A percentile compares a stretch with the other conserved stretches of the same genome.
These are phyloP conservation scores for Lasioglossum leucozonium DNA, from an alignment of 2,888 invertebrate genomes.

Conservation along the genomic window DNA sequence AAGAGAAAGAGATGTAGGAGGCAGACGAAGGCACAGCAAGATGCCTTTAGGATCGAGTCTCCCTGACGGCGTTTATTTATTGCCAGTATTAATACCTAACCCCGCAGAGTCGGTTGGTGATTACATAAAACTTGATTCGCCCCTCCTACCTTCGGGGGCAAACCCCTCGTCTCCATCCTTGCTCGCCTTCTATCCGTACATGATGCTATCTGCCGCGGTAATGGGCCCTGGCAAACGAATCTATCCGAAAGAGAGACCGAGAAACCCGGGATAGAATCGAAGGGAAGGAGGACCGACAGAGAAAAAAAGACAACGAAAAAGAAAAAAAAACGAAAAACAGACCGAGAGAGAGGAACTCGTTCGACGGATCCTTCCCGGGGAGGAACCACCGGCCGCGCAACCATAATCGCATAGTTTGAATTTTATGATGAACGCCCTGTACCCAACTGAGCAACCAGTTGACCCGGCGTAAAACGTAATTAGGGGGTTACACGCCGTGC, in stretches of 20 bases:
- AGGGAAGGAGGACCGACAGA: neutral
- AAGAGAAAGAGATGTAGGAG: conserved; percentile 45
- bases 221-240: conserved; percentile 68
- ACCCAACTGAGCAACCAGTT: conserved; percentile 2
- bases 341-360: conserved; percentile 11
- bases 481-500: neutral
- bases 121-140: conserved; percentile 80
- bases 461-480: conserved; percentile 31
- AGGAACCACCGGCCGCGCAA: conserved; percentile 18
- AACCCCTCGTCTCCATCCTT: conserved; percentile 55
- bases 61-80: conserved; percentile 79
- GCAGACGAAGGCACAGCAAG: conserved; percentile 58
- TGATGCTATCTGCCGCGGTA: conserved; percentile 61
- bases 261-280: neutral
- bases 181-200: conserved; percentile 50
- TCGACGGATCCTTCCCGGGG: conserved; percentile 8
- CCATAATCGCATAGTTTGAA: conserved; percentile 41
- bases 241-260: conserved; percentile 51
- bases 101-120: conserved; percentile 76
- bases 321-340: neutral
- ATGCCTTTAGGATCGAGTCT: conserved; percentile 67
- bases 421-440: conserved; percentile 34
- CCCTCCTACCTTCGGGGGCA: conserved; percentile 60
- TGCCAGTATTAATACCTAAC: conserved; percentile 80
- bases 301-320: neutral